A percentile compares a stretch with the other conserved stretches of the same genome.
phyloP scores from a whole-genome alignment of 2,888 invertebrate species.

The Agrotis exclamationis region DNA sequence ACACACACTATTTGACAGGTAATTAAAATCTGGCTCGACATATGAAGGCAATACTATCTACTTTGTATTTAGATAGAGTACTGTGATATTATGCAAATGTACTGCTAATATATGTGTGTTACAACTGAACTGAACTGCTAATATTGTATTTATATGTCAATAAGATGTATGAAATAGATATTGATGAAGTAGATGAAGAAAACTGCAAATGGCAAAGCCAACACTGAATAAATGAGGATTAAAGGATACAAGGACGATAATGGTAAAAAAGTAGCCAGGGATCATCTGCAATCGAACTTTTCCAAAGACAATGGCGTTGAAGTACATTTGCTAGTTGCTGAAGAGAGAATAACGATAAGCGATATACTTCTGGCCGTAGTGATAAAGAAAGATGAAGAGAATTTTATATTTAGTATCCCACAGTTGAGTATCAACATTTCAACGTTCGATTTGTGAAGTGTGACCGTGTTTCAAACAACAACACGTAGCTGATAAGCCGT shows the following conservation, averaged over 20 bases:
- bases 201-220: too few relatives aligned
- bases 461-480: neutral
- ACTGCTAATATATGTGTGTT: conserved; percentile 3
- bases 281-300: neutral
- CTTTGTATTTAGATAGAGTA: conserved; percentile 31
- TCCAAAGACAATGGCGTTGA: neutral
- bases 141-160: conserved; percentile 1
- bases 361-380: neutral
- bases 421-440: neutral
- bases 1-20: conserved; percentile 60
- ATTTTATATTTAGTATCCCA: neutral
- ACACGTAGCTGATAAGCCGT: neutral
- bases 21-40: conserved; percentile 62
- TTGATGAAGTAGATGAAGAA: too few relatives aligned
- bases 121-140: too few relatives aligned
- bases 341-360: neutral
- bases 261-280: neutral
- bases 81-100: conserved; percentile 42
- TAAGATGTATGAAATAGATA: neutral
- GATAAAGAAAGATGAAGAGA: too few relatives aligned
- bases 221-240: neutral
- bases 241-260: neutral
- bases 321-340: neutral
- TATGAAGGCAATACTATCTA: conserved; percentile 58
- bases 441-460: neutral